Percentiles rank a stretch among this genome's conserved stretches.
Evolutionary conservation across 2,797 vertebrate species (phyloP).

Genomic region (Halcyon smyrnensis): DNA sequence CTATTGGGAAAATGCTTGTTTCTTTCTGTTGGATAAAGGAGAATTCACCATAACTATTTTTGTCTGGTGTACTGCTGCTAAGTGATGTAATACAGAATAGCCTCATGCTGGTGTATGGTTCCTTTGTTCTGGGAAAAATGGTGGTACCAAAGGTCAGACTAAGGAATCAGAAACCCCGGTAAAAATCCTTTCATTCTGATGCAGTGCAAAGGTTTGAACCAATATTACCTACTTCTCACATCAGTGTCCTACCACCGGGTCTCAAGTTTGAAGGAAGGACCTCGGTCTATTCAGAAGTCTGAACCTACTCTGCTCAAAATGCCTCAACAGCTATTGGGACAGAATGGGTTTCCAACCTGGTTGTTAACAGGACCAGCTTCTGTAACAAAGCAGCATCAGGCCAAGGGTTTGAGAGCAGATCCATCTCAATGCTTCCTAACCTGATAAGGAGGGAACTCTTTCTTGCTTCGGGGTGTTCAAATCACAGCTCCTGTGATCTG

Average conservation of each 20-base stretch:
- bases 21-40: background rate
- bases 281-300: background rate
- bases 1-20: background rate
- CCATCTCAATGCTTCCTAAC: background rate
- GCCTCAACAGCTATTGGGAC: background rate
- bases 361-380: background rate
- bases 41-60: conserved; percentile 25
- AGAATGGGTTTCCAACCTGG: background rate
- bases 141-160: background rate
- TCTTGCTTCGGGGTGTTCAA: background rate
- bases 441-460: background rate
- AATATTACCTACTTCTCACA: background rate
- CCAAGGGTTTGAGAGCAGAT: background rate
- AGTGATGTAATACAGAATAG: background rate
- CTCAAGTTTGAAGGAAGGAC: background rate
- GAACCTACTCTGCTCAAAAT: background rate
- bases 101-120: background rate
- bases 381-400: fast-evolving
- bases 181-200: background rate
- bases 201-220: background rate
- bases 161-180: background rate
- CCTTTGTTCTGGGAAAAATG: conserved; percentile 10
- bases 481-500: fast-evolving
- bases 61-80: background rate
- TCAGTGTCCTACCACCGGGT: background rate